phyloP scores from a whole-genome alignment of 2,113 vertebrate genomes.

The Campylomormyrus tamandua region DNA sequence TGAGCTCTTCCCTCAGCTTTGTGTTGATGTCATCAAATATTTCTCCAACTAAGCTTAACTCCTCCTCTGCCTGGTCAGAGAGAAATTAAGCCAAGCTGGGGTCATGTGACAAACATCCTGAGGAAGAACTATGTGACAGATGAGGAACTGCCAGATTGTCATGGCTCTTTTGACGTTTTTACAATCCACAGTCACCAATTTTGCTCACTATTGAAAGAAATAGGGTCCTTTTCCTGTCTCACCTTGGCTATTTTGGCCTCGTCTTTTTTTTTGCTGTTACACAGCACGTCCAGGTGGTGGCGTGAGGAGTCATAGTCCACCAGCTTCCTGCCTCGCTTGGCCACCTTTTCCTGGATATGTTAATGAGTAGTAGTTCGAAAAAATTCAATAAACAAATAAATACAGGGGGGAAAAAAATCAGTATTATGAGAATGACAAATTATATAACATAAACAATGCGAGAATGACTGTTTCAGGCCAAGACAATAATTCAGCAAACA shows the following conservation, averaged over 20 bases:
- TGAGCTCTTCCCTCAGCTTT: slow-evolving; percentile 80
- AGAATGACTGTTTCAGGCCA: background rate
- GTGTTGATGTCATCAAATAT: slow-evolving; percentile 81
- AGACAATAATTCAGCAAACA: background rate
- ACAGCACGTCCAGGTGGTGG: slow-evolving; percentile 78
- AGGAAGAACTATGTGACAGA: background rate
- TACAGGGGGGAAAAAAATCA: background rate
- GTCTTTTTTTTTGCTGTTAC: slow-evolving; percentile 83
- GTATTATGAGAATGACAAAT: background rate
- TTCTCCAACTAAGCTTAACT: slow-evolving; percentile 66
- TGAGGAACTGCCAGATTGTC: background rate
- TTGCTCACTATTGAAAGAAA: background rate
- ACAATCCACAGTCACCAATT: background rate
- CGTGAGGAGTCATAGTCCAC: slow-evolving; percentile 85
- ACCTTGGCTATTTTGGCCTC: slow-evolving; percentile 85
- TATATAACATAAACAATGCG: background rate
- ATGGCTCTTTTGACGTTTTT: background rate
- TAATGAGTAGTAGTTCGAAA: background rate
- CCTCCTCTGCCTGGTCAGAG: slow-evolving; percentile 74
- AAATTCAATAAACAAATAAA: background rate
- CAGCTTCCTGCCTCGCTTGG: slow-evolving; percentile 82
- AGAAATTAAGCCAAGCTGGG: background rate
- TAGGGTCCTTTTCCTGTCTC: background rate
- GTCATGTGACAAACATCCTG: background rate
- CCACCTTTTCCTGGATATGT: slow-evolving; percentile 71